phyloP scores from a whole-genome alignment of 2,113 vertebrate genomes.

The Lathamus discolor region DNA sequence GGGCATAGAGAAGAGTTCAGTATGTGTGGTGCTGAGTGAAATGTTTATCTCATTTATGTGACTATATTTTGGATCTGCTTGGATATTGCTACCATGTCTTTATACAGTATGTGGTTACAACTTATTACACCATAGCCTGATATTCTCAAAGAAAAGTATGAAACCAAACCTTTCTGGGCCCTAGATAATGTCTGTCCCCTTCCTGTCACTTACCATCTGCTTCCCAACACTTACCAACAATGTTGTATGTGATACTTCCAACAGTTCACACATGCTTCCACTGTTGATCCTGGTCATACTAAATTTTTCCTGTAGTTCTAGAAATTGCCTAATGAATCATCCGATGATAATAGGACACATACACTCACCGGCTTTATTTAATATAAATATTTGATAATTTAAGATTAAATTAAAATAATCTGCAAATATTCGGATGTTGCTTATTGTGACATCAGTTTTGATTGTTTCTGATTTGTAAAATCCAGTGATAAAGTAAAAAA shows the following conservation, averaged over 20 bases:
- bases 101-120: background rate
- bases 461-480: background rate
- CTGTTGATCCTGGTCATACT: background rate
- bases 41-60: background rate
- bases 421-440: background rate
- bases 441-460: background rate
- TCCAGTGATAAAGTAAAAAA: background rate
- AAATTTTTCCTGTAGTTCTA: background rate
- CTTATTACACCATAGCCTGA: background rate
- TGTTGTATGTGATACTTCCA: background rate
- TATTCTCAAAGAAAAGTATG: background rate
- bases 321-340: background rate
- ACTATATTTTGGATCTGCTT: background rate
- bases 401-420: background rate
- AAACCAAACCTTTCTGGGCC: background rate
- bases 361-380: rapidly evolving
- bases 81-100: background rate
- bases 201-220: background rate
- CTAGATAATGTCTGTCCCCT: background rate
- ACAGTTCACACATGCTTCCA: background rate
- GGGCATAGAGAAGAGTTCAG: background rate
- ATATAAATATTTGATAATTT: background rate
- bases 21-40: rapidly evolving
- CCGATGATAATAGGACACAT: background rate
- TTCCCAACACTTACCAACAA: background rate